phyloP scores from a whole-genome alignment of 2,797 vertebrate species.

The Typhlichthys eigenmanni region DNA sequence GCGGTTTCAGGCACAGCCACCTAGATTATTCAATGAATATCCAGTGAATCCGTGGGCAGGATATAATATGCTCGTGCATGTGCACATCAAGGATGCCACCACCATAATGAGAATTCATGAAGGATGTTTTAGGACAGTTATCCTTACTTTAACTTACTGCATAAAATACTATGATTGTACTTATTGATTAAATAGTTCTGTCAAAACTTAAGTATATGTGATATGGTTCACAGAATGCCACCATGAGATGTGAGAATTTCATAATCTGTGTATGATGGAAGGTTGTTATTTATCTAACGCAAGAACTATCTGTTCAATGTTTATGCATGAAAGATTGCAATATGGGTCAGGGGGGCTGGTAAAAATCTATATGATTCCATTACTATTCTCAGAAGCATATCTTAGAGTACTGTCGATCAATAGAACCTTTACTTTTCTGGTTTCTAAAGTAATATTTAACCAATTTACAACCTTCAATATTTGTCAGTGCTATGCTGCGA shows the following conservation, averaged over 20 bases:
- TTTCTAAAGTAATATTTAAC: conserved; percentile 13
- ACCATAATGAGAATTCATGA: background rate
- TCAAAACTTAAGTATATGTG: background rate
- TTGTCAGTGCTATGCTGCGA: conserved; percentile 44
- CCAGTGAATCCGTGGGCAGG: no score
- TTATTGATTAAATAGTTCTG: conserved; percentile 9
- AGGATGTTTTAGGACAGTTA: conserved; percentile 3
- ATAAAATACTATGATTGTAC: background rate
- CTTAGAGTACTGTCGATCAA: background rate
- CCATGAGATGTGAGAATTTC: conserved; percentile 35
- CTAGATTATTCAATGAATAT: no score
- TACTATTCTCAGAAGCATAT: conserved; percentile 4
- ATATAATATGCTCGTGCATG: no score
- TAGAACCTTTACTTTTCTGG: background rate
- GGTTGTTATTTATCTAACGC: conserved; percentile 40
- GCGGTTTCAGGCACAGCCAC: conserved; percentile 13
- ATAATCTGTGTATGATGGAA: conserved; percentile 37
- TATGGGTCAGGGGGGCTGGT: conserved; percentile 40
- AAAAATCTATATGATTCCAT: conserved; percentile 28
- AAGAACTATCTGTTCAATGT: conserved; percentile 41
- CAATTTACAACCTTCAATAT: background rate
- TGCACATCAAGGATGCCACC: conserved; percentile 8
- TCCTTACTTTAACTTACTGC: conserved; percentile 16
- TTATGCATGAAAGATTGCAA: conserved; percentile 28
- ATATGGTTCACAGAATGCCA: conserved; percentile 39